Base-by-base conservation (phyloP, 1,140 invertebrate genomes). In the Anadara kagoshimensis region DNA sequence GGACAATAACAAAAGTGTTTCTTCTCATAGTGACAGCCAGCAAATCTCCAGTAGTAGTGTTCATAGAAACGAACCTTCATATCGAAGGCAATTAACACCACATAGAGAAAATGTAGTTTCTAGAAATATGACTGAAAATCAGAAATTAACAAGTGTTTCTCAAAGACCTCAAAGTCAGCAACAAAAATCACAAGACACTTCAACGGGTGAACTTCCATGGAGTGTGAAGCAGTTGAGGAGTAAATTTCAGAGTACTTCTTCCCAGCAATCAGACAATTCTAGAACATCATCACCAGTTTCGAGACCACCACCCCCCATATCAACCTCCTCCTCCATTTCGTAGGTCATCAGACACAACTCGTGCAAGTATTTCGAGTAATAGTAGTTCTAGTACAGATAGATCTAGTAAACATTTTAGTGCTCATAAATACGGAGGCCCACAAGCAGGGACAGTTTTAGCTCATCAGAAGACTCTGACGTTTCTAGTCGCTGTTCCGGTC, bases 241-340 rank as follows among this genome's bases (percentile, higher is more conserved):
- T 69, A 76, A 49, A 66, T 69, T 8, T 84, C 70, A 57, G 75
- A 74, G 24, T 61, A 70, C 49, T 36, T 36, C 29, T 36, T 36
- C 2, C 29, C 68, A 72, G 36, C 45, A 61, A 44, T 29, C 49
- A n/a, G 68, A 56, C 12, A 61, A 26, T 61, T 51, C 51, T 49
- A 44, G 63, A 29, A 20, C 24, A 5, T 56, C 43, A n/a, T 62
- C 66, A 43, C 16, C 53, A 7, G 51, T 54, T 22, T 54, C 57
- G 29, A 64, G 75, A 24, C 72, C 69, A 11, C 71, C 57, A 12
- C 81, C 79, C 79, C 43, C 80, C 82, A 16, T 83, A 81, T 54
- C 74, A 80, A 57, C 72, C 77, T 61, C 82, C 82, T 47, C 80
- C 82, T 5, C 78, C 82, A 12, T 82, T 83, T 63, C 69, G 74